phyloP scores from a whole-genome alignment of 1,140 invertebrate species.

The Globodera rostochiensis region DNA sequence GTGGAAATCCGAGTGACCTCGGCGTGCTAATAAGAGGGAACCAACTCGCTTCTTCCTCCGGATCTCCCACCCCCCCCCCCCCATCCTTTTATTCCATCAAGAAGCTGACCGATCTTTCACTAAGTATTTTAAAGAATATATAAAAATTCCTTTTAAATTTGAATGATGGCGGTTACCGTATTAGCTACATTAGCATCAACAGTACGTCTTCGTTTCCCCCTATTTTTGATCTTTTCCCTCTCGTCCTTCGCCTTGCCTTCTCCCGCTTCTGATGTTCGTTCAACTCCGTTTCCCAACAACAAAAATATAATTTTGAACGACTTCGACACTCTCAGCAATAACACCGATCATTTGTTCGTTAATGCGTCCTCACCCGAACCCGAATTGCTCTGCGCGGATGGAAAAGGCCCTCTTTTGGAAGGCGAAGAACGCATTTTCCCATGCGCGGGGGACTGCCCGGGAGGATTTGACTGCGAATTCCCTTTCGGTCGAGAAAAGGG shows the following conservation, averaged over 20 bases:
- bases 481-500: neutral
- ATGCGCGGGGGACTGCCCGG: slow-evolving; percentile 38
- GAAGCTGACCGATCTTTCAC: neutral
- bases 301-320: slow-evolving; percentile 1
- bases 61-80: neutral
- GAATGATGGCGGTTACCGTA: neutral
- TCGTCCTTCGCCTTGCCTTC: neutral
- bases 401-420: slow-evolving; percentile 44
- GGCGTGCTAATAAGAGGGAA: neutral
- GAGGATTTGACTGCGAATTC: slow-evolving; percentile 44
- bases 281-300: neutral
- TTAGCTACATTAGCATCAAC: slow-evolving; percentile 3
- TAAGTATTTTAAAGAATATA: neutral
- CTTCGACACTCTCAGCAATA: too few relatives aligned
- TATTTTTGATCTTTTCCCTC: neutral
- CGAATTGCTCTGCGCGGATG: slow-evolving; percentile 40
- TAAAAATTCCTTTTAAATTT: slow-evolving; percentile 3
- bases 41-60: neutral
- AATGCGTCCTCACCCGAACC: neutral
- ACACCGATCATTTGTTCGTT: neutral
- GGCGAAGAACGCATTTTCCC: slow-evolving; percentile 41
- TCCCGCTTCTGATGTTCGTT: neutral
- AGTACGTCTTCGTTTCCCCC: neutral
- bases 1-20: neutral
- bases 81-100: too few relatives aligned